Evolutionary conservation across 2,113 vertebrate species (phyloP).

Genomic region (Syngnathus floridae): DNA sequence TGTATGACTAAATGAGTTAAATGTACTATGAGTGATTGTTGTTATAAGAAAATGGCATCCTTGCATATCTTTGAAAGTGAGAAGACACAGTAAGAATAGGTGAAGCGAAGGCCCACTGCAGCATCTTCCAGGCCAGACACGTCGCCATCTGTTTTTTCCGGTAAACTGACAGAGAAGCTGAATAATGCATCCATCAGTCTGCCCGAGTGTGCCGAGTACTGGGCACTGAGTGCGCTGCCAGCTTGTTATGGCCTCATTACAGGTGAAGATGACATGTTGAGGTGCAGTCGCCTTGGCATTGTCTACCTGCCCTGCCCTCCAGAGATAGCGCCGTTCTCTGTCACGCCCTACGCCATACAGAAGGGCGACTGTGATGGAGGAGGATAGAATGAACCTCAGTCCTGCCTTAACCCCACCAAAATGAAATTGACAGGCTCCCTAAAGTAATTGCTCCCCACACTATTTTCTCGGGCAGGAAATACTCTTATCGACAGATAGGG

Average conservation of each 20-base stretch:
- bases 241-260: slow-evolving; percentile 69
- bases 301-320: slow-evolving; percentile 46
- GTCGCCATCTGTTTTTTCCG: slow-evolving; percentile 48
- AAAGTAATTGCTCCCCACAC: slow-evolving; percentile 70
- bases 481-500: slow-evolving; percentile 70
- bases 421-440: slow-evolving; percentile 67
- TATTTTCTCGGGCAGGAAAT: slow-evolving; percentile 73
- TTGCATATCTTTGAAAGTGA: neutral
- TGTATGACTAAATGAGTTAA: neutral
- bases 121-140: slow-evolving; percentile 38
- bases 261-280: slow-evolving; percentile 65
- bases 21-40: neutral
- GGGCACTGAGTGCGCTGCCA: slow-evolving; percentile 50
- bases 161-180: slow-evolving; percentile 59
- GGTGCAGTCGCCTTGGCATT: slow-evolving; percentile 48
- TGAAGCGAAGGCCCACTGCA: slow-evolving; percentile 15
- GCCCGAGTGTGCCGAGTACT: slow-evolving; percentile 36
- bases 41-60: neutral
- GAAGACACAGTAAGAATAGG: slow-evolving; percentile 9
- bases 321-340: slow-evolving; percentile 43
- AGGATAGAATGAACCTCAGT: slow-evolving; percentile 43
- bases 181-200: slow-evolving; percentile 64
- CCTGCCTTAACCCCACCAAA: slow-evolving; percentile 58
- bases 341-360: slow-evolving; percentile 44
- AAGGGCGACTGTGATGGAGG: slow-evolving; percentile 38